Base-by-base conservation (phyloP, 2,113 vertebrate genomes). In the Cottus gobio region DNA sequence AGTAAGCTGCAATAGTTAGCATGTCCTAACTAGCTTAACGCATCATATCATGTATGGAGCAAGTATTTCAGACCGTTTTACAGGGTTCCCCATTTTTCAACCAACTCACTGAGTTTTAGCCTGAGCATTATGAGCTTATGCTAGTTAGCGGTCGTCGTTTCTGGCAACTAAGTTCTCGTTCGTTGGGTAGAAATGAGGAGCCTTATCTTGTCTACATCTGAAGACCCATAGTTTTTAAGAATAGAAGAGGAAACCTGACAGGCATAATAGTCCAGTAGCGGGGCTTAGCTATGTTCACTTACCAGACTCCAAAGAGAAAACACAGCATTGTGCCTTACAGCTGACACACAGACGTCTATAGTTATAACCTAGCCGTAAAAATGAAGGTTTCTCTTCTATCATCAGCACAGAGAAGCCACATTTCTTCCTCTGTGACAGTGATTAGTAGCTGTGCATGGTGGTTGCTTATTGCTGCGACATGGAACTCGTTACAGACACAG, bases 401-500 rank as follows among this genome's bases (percentile, higher is more conserved):
- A 77, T 77, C 52, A 26, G 48, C 2, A n/a, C 16, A 46, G 24
- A 20, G 13, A 30, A 46, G 65, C 83, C 44, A 54, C 20, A 7
- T 70, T 60, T 71, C 62, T 71, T 46, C 66, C 9, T 18, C 65
- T 44, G 48, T 30, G 73, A 54, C 74, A 37, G 60, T 86, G 79
- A 86, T 78, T 57, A 73, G 67, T 62, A 54, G 31, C 75, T 56
- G 37, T 34, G 62, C 48, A 9, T 63, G 67, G 50, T 68, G 42
- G 39, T 36, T 73, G 74, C 58, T 5, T 5, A 24, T 58, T 22
- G 44, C 62, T 54, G 26, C 2, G 7, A 36, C 48, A 56, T 68
- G 68, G 39, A 54, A 18, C 65, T 83, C 57, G 57, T 70, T 22
- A 37, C 42, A 75, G 67, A 63, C 75, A 81, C 83, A 84, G 84